Base-by-base conservation (phyloP, 2,797 vertebrate genomes). In the Anabas testudineus region DNA sequence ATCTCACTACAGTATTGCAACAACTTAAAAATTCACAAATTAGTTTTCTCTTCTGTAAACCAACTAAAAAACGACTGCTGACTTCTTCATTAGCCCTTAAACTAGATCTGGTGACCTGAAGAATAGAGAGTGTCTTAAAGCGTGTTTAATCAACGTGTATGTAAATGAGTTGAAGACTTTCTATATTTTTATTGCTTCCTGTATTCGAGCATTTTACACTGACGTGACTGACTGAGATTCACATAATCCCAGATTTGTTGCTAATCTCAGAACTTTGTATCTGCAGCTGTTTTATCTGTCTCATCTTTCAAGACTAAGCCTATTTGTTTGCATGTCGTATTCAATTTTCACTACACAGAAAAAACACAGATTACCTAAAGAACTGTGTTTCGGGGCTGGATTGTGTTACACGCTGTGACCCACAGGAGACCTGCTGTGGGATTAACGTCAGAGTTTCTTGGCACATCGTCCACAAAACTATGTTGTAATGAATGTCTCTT, bases 231-330 rank as follows among this genome's bases (percentile, higher is more conserved):
- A 6, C 63, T 56, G 72, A 65, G 76, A 80, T 59, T 82, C 47
- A n/a, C 39, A 13, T 91, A 89, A 92, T 91, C 87, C 82, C 67
- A 1, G 82, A 39, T 88, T 87, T 90, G 73, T 75, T 87, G 74
- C 76, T 91, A 87, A 90, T 89, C 89, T 88, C 75, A 80, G 73
- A 53, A 52, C 19, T 80, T 59, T 70, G 57, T 52, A 51, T 77
- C 71, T 75, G 68, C 67, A 37, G 61, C 83, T 78, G 63, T 74
- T 73, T 79, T 74, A 54, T 87, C 67, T 75, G 74, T 48, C 49
- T 76, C 46, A 62, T 86, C 70, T 53, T 36, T 26, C 54, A 3
- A 54, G 74, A 0, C 67, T 85, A 85, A 86, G 62, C 84, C 76
- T 69, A 39, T 87, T 86, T 87, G 46, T 83, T 81, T 73, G 30